Evolutionary conservation across 2,113 vertebrate genomes (phyloP), one percentile per base, ranked within the genome.

Genomic region (Phrynosoma blainvillii): DNA sequence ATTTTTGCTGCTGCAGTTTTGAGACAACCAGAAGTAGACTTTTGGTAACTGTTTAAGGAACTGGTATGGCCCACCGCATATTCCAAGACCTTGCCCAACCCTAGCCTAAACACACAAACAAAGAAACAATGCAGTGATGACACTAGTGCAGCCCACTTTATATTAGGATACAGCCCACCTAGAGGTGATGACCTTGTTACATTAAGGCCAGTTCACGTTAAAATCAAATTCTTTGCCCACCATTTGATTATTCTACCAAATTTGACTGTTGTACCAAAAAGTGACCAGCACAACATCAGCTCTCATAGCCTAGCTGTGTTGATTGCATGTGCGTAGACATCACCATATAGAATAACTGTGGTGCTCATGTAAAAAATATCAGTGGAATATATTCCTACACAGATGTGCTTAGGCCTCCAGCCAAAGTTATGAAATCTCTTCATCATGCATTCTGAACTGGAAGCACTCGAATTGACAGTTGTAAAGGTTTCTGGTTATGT

Each of bases 391-490:
- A 8, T 42, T 74, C 25, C n/a, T 47, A 42, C 14, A 23, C 1
- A 80, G 20, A 27, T 74, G 9, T 47, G 36, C 18, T 74, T 79
- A 62, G 32, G 54, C 30, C 70, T 81, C 52, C 36, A 87, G 77
- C 74, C 54, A 75, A 82, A 87, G 56, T 82, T 82, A 82, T 65
- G 70, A 87, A 74, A 87, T 59, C 71, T 87, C 56, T 32, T 65
- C 30, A n/a, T 42, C 74, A 25, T 7, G 13, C 25, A 87, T 18
- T 42, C 16, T 82, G 66, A 87, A 21, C 32, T 40, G 52, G 66
- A 56, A 47, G 79, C 79, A 65, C 79, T 25, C 30, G 32, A 82
- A 30, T 25, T 70, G 65, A 42, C 77, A 71, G 16, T 74, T 81
- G n/a, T 62, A n/a, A 59, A 25, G 32, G 27, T 81, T 74, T 81